Evolutionary conservation across 2,113 vertebrate species (phyloP).

Genomic region (Pangasianodon gigas): DNA sequence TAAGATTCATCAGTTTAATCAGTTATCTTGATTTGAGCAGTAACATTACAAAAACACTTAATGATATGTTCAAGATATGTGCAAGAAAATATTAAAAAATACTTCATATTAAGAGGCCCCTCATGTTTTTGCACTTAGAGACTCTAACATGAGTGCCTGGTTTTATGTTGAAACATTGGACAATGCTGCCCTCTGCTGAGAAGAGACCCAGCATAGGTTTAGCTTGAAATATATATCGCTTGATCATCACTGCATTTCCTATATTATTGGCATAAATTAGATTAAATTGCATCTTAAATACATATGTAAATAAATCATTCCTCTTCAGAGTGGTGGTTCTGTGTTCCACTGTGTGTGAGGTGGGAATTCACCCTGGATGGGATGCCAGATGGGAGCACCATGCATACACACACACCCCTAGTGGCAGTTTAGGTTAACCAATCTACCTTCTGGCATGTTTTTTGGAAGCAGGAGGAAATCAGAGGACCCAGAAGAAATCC

Average conservation of each 20-base stretch:
- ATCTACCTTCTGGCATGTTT: background rate
- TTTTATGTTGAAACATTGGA: background rate
- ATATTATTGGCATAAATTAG: background rate
- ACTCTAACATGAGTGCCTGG: background rate
- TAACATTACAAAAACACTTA: background rate
- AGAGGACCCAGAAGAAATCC: background rate
- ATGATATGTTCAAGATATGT: background rate
- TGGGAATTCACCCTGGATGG: background rate
- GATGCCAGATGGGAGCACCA: background rate
- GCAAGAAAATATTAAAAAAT: background rate
- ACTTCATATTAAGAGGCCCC: background rate
- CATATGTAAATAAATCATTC: background rate
- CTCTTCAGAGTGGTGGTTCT: background rate
- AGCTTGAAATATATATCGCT: background rate
- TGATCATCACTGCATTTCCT: background rate
- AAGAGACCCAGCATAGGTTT: background rate
- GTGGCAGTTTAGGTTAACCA: background rate
- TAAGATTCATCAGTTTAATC: background rate
- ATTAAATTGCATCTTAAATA: background rate
- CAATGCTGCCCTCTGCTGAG: slow-evolving; percentile 47
- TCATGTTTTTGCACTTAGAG: background rate
- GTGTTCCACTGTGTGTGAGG: background rate
- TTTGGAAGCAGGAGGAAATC: background rate
- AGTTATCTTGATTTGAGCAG: background rate
- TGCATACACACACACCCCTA: background rate